Percentiles rank a stretch among this genome's conserved stretches.
Evolutionary conservation across 92 coral and sea anemone species (phyloP).

Genomic region (Galaxea fascicularis): DNA sequence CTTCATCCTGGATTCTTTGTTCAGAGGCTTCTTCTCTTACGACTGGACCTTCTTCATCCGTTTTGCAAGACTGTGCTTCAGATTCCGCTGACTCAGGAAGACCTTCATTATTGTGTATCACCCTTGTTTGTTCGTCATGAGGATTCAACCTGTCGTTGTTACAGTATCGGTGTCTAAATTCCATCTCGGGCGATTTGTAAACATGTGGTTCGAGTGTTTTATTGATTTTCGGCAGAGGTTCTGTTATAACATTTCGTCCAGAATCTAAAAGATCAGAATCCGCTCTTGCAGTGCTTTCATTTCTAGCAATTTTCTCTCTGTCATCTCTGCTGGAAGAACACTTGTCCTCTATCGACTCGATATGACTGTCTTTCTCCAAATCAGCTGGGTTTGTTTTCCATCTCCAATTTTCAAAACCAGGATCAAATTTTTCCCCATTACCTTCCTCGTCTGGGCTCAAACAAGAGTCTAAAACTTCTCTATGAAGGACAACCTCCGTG

Average conservation of each 20-base stretch:
- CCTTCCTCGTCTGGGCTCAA: not conserved
- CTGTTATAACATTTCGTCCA: not conserved
- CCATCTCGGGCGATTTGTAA: constrained; percentile 25
- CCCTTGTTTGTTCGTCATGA: not conserved
- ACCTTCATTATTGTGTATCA: not conserved
- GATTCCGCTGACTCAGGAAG: constrained; percentile 3
- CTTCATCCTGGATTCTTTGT: constrained; percentile 4
- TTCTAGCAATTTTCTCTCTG: not conserved
- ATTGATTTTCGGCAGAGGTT: not conserved
- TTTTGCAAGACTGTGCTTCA: not conserved
- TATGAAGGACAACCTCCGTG: constrained; percentile 10
- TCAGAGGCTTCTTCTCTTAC: constrained; percentile 19
- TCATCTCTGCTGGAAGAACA: not conserved
- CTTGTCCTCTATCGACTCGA: constrained; percentile 19
- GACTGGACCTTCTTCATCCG: constrained; percentile 9
- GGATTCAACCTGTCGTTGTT: constrained; percentile 8
- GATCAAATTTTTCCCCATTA: not conserved
- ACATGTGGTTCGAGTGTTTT: not conserved
- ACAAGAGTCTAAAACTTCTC: constrained; percentile 22
- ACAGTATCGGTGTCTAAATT: constrained; percentile 29
- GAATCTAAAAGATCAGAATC: not conserved
- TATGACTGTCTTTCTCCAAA: constrained; percentile 1
- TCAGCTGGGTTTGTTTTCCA: not conserved
- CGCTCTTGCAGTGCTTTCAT: not conserved
- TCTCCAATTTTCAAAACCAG: constrained; percentile 1